A percentile compares a stretch with the other conserved stretches of the same genome.
Evolutionary conservation across 2,888 invertebrate species (phyloP).

Genomic region (Volucella zonaria): DNA sequence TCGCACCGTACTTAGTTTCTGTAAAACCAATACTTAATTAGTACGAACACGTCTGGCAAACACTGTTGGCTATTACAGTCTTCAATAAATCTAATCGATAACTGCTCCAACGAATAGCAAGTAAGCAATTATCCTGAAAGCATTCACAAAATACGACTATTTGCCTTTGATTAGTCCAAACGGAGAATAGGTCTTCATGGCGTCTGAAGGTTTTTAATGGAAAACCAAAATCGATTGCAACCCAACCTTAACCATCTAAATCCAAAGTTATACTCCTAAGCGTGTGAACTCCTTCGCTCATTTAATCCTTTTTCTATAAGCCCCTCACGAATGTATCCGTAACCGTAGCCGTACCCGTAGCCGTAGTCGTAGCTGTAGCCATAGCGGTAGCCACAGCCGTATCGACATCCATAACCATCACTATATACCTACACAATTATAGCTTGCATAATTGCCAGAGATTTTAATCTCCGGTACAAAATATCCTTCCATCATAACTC

Average conservation of each 20-base stretch:
- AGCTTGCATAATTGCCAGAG: conserved; percentile 49
- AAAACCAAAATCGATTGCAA: neutral
- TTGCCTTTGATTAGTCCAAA: conserved; percentile 33
- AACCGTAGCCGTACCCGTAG: neutral
- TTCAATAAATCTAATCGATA: conserved; percentile 10
- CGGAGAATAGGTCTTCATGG: neutral
- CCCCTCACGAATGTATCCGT: neutral
- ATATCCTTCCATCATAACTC: conserved; percentile 14
- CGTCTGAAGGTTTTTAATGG: neutral
- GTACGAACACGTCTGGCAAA: neutral
- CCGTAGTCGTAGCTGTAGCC: no score
- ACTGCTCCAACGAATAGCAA: conserved; percentile 32
- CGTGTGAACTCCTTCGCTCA: neutral
- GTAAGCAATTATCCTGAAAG: conserved; percentile 31
- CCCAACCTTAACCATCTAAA: neutral
- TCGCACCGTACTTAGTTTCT: no score
- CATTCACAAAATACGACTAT: conserved; percentile 15
- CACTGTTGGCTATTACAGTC: neutral
- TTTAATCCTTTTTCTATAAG: neutral
- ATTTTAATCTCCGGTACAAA: conserved; percentile 52
- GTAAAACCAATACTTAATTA: no score
- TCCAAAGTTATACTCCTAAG: no score
- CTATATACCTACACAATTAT: conserved; percentile 22
- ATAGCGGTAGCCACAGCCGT: no score
- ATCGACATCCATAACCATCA: neutral